Percentiles rank a stretch among this genome's conserved stretches.
Evolutionary conservation across 2,113 vertebrate species (phyloP).

Genomic region (Bettongia penicillata): DNA sequence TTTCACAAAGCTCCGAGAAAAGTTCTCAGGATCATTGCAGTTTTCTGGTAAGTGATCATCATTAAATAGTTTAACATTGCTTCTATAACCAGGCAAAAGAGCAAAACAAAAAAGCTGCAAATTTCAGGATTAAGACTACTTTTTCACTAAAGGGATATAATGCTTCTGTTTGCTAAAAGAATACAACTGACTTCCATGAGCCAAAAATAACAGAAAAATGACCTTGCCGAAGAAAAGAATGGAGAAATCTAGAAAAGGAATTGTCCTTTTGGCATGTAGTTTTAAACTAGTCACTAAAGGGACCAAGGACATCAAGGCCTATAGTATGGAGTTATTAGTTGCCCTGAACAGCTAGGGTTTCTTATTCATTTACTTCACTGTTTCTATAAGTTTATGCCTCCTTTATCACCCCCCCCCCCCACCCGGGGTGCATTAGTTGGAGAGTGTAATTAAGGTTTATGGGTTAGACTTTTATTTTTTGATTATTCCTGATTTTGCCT

Average conservation of each 20-base stretch:
- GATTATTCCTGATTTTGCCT: background rate
- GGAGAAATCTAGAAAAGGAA: background rate
- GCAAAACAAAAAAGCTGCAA: background rate
- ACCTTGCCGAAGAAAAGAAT: background rate
- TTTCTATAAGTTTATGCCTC: background rate
- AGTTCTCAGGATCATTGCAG: background rate
- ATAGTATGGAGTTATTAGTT: background rate
- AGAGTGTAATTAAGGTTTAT: background rate
- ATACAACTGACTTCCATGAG: too few relatives aligned
- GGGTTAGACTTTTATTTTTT: background rate
- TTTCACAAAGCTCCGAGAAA: background rate
- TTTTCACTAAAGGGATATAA: background rate
- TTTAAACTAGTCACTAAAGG: background rate
- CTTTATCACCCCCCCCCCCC: background rate
- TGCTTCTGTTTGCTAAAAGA: background rate
- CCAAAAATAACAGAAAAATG: background rate
- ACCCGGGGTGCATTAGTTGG: background rate
- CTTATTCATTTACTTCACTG: background rate
- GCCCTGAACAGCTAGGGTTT: background rate
- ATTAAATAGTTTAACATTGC: background rate
- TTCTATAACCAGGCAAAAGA: background rate
- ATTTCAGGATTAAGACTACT: background rate
- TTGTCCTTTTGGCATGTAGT: background rate
- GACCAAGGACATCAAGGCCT: background rate
- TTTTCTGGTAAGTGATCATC: background rate